phyloP scores from a whole-genome alignment of 2,797 vertebrate species.

The Dendrocincla tyrannina region DNA sequence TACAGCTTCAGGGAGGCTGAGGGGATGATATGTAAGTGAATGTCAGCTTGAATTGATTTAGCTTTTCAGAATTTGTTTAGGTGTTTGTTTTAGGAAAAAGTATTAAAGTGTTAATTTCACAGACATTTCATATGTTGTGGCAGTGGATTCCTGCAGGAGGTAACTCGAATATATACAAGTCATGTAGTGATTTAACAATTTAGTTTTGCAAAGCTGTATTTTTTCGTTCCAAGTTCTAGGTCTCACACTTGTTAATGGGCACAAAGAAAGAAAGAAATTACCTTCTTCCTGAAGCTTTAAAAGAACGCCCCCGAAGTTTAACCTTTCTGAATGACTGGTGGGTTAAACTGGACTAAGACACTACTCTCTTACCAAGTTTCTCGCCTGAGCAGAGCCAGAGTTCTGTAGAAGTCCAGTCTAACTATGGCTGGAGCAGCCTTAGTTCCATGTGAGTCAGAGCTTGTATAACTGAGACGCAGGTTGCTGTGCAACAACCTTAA shows the following conservation, averaged over 20 bases:
- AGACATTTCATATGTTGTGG: neutral
- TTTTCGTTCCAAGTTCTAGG: neutral
- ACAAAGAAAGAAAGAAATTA: neutral
- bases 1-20: neutral
- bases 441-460: neutral
- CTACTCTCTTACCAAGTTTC: neutral
- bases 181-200: neutral
- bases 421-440: neutral
- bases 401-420: neutral
- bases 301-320: neutral
- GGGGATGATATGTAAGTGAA: neutral
- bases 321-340: neutral
- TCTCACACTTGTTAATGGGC: neutral
- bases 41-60: neutral
- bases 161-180: neutral
- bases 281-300: neutral
- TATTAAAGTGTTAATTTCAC: neutral
- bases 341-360: neutral
- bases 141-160: neutral
- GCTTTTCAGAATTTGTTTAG: neutral
- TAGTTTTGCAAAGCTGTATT: neutral
- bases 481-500: conserved; percentile 37
- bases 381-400: neutral
- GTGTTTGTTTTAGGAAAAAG: neutral
- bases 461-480: neutral